phyloP scores from a whole-genome alignment of 1,140 invertebrate genomes.

The Octopus sinensis region DNA sequence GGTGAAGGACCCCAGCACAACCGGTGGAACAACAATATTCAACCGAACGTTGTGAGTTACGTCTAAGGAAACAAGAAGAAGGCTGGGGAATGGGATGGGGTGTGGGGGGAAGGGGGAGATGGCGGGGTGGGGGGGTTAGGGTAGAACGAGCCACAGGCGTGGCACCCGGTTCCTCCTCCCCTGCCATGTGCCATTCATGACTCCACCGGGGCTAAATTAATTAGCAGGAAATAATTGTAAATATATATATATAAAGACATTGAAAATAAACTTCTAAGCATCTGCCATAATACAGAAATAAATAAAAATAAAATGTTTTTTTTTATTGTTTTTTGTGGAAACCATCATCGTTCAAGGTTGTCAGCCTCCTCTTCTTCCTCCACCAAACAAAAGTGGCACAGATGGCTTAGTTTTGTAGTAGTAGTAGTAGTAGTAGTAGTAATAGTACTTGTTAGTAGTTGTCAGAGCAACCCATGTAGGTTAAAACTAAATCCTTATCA shows the following conservation, averaged over 20 bases:
- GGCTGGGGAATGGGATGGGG: background rate
- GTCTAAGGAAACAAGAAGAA: background rate
- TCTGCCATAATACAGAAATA: background rate
- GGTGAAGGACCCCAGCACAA: background rate
- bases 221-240: background rate
- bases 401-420: background rate
- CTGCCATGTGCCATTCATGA: too few species aligned
- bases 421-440: background rate
- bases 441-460: background rate
- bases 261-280: background rate
- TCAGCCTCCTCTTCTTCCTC: too few species aligned
- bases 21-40: background rate
- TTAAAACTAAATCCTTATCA: background rate
- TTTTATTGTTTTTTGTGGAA: too few species aligned
- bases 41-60: background rate
- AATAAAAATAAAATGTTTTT: background rate
- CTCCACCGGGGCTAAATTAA: background rate
- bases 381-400: too few species aligned
- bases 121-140: background rate
- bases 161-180: too few species aligned
- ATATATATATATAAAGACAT: background rate
- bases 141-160: background rate
- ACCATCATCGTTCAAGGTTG: too few species aligned
- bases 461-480: background rate
- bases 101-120: background rate